These are phyloP conservation scores for Glaucomys volans DNA, from an alignment of 2,113 vertebrate genomes.

Conservation along the genomic window DNA sequence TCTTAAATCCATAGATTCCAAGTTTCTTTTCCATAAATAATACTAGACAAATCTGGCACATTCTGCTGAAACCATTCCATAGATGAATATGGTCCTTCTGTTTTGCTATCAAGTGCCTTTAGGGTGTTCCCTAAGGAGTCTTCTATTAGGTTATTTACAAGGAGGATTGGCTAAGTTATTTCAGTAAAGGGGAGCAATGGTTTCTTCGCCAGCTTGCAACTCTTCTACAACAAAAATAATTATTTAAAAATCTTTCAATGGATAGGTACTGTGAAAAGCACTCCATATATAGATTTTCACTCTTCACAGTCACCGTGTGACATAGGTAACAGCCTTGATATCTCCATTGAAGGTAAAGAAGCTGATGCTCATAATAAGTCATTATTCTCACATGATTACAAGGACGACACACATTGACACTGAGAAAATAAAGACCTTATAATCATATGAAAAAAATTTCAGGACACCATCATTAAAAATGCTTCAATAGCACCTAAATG, in stretches of 20 bases:
- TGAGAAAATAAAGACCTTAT: not conserved
- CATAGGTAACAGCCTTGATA: not conserved
- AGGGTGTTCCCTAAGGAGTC: not conserved
- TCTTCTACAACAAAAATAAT: not conserved
- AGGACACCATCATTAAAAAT: not conserved
- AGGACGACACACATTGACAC: not conserved
- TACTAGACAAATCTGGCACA: not conserved
- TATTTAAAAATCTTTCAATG: not conserved
- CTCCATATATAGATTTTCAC: not conserved
- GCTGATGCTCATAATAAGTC: not conserved
- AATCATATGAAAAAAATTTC: not conserved
- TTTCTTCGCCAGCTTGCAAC: not conserved
- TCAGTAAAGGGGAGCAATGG: not conserved
- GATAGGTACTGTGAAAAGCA: not conserved
- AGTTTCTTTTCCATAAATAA: not conserved
- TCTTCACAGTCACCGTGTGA: not conserved
- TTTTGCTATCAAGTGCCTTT: too few species aligned
- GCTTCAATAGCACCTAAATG: not conserved
- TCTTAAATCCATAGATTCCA: not conserved
- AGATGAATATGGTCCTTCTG: not conserved
- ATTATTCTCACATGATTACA: not conserved
- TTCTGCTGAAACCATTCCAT: not conserved
- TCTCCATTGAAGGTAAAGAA: not conserved
- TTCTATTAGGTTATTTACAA: not conserved
- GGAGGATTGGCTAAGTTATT: not conserved